Evolutionary conservation across 1,140 invertebrate genomes (phyloP), one percentile per base, ranked within the genome.

Genomic region (Drosophila albomicans): DNA sequence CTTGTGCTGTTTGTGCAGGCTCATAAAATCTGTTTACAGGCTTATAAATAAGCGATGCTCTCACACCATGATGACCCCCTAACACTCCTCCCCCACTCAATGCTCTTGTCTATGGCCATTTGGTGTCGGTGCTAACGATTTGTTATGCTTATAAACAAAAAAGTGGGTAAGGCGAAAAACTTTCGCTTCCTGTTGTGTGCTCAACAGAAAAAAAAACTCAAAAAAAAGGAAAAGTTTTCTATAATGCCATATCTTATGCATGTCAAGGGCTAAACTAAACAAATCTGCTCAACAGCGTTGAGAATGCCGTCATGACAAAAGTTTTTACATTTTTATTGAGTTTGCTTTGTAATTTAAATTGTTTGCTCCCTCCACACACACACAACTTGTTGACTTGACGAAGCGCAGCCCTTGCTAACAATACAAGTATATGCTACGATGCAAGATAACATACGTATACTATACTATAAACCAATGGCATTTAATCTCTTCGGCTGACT

Each of bases 301-400:
- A 41, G 38, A 67, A 82, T 82, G 78, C 68, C 66, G 70, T 79
- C 71, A 65, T 69, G 74, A 48, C 79, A 79, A 87, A 79, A 78
- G 64, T 82, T 89, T 84, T 89, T 72, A 80, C 80, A 82, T 88
- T 88, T 87, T 88, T 87, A 84, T 87, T 89, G 81, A 87, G 85
- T 87, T 87, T 88, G 80, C 81, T 84, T 88, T 87, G 85, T 89
- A 87, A 87, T 87, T 87, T 87, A 87, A 87, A 84, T 87, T 88
- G 84, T 87, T 88, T 87, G 84, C 58, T 7, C n/a, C 66, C 68
- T 46, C 65, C 68, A 68, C 79, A 52, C 68, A 74, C 68, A 77
- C 79, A 52, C 68, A 74, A 88, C 82, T 86, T 86, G 82, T 88
- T 88, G 84, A 88, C 82, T 79, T 61, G 66, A 51, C 52, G 54